A percentile compares a stretch with the other conserved stretches of the same genome.
Evolutionary conservation across 2,797 vertebrate genomes (phyloP).

Genomic region (Molothrus aeneus): DNA sequence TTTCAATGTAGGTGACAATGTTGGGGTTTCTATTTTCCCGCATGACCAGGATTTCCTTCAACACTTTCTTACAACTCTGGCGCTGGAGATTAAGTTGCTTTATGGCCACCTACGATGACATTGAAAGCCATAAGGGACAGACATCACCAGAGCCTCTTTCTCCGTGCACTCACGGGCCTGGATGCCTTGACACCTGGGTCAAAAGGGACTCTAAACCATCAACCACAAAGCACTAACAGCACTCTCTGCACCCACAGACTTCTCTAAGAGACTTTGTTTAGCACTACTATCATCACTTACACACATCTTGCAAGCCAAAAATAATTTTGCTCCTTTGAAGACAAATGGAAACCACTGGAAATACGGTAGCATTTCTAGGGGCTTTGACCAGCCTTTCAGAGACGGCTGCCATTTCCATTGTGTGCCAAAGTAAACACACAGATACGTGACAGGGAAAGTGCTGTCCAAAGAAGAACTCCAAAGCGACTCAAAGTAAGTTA

Average conservation of each 20-base stretch:
- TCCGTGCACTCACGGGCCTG: fast-evolving
- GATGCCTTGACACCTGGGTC: neutral
- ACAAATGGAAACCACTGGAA: too few relatives aligned
- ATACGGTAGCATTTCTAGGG: neutral
- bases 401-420: neutral
- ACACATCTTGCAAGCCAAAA: neutral
- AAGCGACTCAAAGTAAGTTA: neutral
- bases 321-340: neutral
- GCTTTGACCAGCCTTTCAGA: neutral
- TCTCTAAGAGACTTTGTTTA: neutral
- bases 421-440: neutral
- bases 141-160: neutral
- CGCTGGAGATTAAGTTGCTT: neutral
- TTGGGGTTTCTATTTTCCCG: slow-evolving; percentile 96
- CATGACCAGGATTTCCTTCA: slow-evolving; percentile 95
- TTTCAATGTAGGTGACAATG: slow-evolving; percentile 96
- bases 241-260: neutral
- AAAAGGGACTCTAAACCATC: neutral
- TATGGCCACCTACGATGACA: fast-evolving
- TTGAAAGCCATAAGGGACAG: neutral
- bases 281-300: neutral
- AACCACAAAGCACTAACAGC: neutral
- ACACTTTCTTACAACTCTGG: slow-evolving; percentile 42
- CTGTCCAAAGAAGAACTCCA: neutral
- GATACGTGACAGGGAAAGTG: neutral